phyloP scores from a whole-genome alignment of 2,113 vertebrate species.

The Chaenocephalus aceratus region DNA sequence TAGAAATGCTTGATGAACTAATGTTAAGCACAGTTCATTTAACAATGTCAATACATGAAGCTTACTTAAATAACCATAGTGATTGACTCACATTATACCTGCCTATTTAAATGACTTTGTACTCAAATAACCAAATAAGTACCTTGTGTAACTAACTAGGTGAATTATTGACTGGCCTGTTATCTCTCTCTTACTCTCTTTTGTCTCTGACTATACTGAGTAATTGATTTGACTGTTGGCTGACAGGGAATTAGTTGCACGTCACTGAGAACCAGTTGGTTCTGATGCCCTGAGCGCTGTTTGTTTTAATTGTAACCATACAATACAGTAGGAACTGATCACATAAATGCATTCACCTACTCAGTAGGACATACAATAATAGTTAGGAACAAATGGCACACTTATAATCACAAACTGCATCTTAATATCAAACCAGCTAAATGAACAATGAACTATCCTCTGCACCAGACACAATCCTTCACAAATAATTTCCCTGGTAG shows the following conservation, averaged over 20 bases:
- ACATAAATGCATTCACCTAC: slow-evolving; percentile 14
- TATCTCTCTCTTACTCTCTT: neutral
- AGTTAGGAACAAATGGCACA: neutral
- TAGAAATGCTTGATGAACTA: neutral
- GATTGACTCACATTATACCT: neutral
- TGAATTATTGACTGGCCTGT: neutral
- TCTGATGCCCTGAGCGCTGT: neutral
- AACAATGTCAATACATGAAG: neutral
- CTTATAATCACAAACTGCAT: neutral
- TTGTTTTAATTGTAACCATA: slow-evolving; percentile 12
- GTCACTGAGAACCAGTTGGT: neutral
- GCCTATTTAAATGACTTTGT: neutral
- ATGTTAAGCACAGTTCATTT: neutral
- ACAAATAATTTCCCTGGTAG: slow-evolving; percentile 47
- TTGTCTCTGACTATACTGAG: neutral
- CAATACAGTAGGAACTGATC: slow-evolving; percentile 7
- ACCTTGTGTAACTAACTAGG: neutral
- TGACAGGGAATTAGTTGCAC: slow-evolving; percentile 8
- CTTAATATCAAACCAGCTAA: slow-evolving; percentile 31
- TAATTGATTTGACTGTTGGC: slow-evolving; percentile 16
- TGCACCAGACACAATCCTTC: slow-evolving; percentile 22
- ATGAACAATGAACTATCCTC: slow-evolving; percentile 28
- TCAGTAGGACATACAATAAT: slow-evolving; percentile 14
- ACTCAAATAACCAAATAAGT: slow-evolving; percentile 1
- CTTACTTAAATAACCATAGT: neutral